Conservation (phyloP, 2,888 invertebrate species). For the Galeruca laticollis region DNA sequence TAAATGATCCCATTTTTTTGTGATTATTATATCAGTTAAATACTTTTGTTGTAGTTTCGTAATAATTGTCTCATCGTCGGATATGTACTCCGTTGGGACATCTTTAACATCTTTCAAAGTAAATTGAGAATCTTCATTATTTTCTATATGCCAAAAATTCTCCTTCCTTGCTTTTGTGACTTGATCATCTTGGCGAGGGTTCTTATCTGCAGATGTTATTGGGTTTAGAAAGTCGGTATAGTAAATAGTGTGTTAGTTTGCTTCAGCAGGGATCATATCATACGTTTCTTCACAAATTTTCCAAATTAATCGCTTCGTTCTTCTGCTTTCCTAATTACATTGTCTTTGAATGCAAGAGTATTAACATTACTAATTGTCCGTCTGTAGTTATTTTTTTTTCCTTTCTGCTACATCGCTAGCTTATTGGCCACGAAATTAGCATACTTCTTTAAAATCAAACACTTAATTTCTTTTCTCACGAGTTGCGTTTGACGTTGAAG, state of each 20-base stretch:
- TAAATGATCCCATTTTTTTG: slow-evolving; percentile 52
- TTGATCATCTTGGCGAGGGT: too few species aligned
- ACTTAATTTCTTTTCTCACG: slow-evolving; percentile 43
- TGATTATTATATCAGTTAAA: too few species aligned
- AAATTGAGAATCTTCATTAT: too few species aligned
- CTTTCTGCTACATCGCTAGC: slow-evolving; percentile 34
- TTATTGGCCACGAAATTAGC: slow-evolving; percentile 48
- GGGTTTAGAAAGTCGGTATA: too few species aligned
- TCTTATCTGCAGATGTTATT: too few species aligned
- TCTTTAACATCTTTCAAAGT: slow-evolving; percentile 57
- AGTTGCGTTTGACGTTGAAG: slow-evolving; percentile 38
- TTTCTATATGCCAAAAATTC: too few species aligned
- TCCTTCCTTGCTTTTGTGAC: too few species aligned
- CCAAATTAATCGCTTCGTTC: slow-evolving; percentile 54
- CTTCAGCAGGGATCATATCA: too few species aligned
- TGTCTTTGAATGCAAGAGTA: too few species aligned
- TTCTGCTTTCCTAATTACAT: slow-evolving; percentile 59
- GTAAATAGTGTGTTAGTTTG: too few species aligned
- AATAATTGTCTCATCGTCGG: slow-evolving; percentile 57
- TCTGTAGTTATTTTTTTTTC: slow-evolving; percentile 47
- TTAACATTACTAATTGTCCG: slow-evolving; percentile 47
- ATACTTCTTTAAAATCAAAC: slow-evolving; percentile 46
- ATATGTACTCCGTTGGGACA: slow-evolving; percentile 55
- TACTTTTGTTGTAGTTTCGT: too few species aligned
- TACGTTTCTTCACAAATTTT: slow-evolving; percentile 52